Evolutionary conservation across 2,113 vertebrate species (phyloP).

Genomic region (Barbus barbus): DNA sequence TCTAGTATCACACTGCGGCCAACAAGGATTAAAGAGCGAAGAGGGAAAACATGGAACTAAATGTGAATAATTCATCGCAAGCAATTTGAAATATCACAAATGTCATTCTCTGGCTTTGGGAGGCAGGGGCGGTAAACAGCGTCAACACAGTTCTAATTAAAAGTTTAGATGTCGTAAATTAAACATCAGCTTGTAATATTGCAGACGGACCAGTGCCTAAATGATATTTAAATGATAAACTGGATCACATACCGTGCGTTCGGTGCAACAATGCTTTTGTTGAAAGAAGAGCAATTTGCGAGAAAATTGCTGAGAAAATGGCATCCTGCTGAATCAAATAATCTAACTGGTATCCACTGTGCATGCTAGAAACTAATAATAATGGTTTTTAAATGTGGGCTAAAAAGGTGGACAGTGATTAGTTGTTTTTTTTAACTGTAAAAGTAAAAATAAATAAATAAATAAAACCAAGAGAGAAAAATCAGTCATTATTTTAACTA

Average conservation of each 20-base stretch:
- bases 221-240: slow-evolving; percentile 29
- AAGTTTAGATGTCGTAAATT: slow-evolving; percentile 61
- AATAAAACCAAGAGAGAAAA: not conserved
- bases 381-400: not conserved
- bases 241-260: slow-evolving; percentile 20
- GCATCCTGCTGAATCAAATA: slow-evolving; percentile 34
- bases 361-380: not conserved
- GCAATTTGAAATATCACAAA: slow-evolving; percentile 58
- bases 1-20: slow-evolving; percentile 20
- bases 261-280: not conserved
- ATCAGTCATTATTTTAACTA: not conserved
- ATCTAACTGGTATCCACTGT: slow-evolving; percentile 16
- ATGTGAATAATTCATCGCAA: slow-evolving; percentile 50
- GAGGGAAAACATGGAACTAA: slow-evolving; percentile 21
- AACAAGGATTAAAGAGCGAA: slow-evolving; percentile 22
- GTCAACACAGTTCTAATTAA: slow-evolving; percentile 61
- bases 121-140: slow-evolving; percentile 53
- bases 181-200: slow-evolving; percentile 51
- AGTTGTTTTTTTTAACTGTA: slow-evolving; percentile 1
- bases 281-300: slow-evolving; percentile 17
- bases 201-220: slow-evolving; percentile 4
- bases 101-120: slow-evolving; percentile 51
- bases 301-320: slow-evolving; percentile 33
- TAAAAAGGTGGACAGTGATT: slow-evolving; percentile 20
- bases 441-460: not conserved